Percentiles rank a stretch among this genome's conserved stretches.
Conservation (phyloP, 2,113 vertebrate species). For the Craseonycteris thonglongyai region DNA sequence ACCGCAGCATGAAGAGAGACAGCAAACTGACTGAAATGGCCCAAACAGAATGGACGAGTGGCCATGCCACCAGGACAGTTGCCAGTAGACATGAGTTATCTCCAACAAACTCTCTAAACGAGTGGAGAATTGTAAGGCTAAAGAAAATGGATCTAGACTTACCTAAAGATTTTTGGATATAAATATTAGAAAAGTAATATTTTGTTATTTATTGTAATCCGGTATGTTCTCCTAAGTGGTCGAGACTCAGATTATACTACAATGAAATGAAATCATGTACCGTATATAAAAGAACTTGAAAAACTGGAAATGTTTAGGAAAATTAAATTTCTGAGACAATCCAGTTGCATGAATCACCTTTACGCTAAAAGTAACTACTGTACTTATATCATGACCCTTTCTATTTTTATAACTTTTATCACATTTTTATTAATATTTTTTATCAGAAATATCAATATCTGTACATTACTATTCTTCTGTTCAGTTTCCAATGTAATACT, state of each 20-base stretch:
- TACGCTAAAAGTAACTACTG: background rate
- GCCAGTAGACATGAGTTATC: background rate
- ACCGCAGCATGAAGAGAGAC: background rate
- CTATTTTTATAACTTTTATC: background rate
- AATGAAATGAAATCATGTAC: background rate
- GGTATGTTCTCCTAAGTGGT: background rate
- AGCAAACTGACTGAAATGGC: background rate
- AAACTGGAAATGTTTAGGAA: background rate
- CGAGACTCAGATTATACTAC: background rate
- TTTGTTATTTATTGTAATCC: background rate
- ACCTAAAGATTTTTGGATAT: background rate
- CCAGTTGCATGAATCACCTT: background rate
- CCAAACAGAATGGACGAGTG: background rate
- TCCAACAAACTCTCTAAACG: background rate
- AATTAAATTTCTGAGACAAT: background rate
- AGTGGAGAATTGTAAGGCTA: background rate
- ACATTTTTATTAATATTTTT: background rate
- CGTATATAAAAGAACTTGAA: background rate
- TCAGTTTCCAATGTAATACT: background rate
- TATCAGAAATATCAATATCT: background rate
- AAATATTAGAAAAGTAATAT: background rate
- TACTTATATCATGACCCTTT: background rate
- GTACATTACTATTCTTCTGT: background rate
- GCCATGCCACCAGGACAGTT: background rate
- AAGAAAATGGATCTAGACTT: background rate